A percentile compares a stretch with the other conserved stretches of the same genome.
Evolutionary conservation across 2,797 vertebrate species (phyloP).

Genomic region (Arremon aurantiirostris): DNA sequence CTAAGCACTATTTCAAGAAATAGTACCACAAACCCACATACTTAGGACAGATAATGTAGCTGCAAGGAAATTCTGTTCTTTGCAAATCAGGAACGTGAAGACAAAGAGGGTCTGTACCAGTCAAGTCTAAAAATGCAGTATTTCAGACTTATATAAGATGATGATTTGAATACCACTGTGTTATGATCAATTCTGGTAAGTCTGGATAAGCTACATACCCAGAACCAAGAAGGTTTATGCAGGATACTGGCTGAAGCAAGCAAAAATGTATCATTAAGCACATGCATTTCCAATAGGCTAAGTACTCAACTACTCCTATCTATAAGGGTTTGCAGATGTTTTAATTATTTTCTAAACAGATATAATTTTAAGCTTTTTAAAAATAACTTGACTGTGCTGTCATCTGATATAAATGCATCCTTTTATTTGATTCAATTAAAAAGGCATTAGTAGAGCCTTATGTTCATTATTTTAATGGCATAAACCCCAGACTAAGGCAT

Average conservation of each 20-base stretch:
- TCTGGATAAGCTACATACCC: background rate
- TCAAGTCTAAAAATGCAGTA: background rate
- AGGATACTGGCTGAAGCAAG: background rate
- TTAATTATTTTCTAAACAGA: background rate
- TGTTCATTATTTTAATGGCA: background rate
- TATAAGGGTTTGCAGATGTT: background rate
- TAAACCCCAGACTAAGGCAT: background rate
- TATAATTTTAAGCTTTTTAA: background rate
- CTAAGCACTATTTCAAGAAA: background rate
- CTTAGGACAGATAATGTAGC: background rate
- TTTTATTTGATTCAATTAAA: slow-evolving; percentile 5
- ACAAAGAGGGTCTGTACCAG: background rate
- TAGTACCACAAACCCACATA: background rate
- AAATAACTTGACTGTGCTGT: background rate
- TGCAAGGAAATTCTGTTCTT: background rate
- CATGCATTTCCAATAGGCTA: background rate
- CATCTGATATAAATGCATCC: background rate
- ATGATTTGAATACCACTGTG: background rate
- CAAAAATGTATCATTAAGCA: background rate
- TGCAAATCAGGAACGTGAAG: background rate
- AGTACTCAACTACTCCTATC: background rate
- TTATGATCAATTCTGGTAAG: background rate
- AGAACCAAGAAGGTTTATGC: background rate
- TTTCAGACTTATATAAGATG: background rate
- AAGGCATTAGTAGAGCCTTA: background rate